Evolutionary conservation across 2,888 invertebrate genomes (phyloP), one percentile per base, ranked within the genome.

Genomic region (Catocala nupta): DNA sequence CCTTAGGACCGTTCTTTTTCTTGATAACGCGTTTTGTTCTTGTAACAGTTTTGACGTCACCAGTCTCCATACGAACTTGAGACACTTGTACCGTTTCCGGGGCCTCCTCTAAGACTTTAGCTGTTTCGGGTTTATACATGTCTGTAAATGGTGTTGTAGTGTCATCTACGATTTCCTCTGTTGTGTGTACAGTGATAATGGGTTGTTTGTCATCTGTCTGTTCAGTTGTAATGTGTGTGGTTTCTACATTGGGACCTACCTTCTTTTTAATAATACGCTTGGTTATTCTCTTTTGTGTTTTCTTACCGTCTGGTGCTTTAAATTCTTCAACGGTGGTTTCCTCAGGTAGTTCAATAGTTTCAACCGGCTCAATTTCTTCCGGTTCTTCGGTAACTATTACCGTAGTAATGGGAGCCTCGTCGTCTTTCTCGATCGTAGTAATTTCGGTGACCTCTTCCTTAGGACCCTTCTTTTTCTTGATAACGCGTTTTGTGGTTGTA

Each of bases 321-420:
- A 80, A 74, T 71, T 86, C 85, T 52, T 77, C 81, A n/a, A 87
- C 80, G 78, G 57, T 33, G 12, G 59, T 64, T 51, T 65, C 88
- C 85, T 36, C 87, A 80, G 69, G 88, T 77, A 52, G 89, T 86
- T 81, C 92, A 75, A 63, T 86, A 74, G 75, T 71, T 2, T 72
- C 63, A 0, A 90, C 81, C 0, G 85, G 1, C 16, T 33, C 8
- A 0, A 1, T 1, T n/a, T 49, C 43, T 43, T 25, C 25, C 9
- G 11, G 10, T 5, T 69, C 58, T 51, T 69, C 36, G 36, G 8
- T 68, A 2, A 65, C 53, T 0, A 53, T 50, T 0, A 68, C 65
- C 0, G 65, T 72, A 0, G 81, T 77, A 0, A 80, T 58, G 0
- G 81, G 71, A 66, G 80, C 81, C 54, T 79, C 58, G 6, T 73